Evolutionary conservation across 2,888 invertebrate species (phyloP), one percentile per base, ranked within the genome.

Genomic region (Papilio elwesi): DNA sequence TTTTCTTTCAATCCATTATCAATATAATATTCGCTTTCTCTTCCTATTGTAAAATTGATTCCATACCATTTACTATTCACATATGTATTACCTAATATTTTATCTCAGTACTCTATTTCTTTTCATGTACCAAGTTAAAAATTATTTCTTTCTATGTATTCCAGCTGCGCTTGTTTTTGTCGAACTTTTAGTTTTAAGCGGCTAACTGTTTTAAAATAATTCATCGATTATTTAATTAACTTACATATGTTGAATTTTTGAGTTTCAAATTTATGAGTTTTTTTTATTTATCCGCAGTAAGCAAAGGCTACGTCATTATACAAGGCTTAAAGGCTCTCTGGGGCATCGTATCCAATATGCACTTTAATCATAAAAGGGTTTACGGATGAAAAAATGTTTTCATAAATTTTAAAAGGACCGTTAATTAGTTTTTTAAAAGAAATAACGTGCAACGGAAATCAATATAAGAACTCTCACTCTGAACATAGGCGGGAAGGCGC

Each of bases 341-440:
- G 49, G 26, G 59, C n/a, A 48, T 48, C 49, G 26, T 59, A 59
- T 53, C 63, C 51, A 43, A 70, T 48, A 53, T 52, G 13, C 62
- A 53, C 59, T 63, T 57, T 68, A 68, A 59, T 68, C 68, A 59
- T 68, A 68, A 16, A 68, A 12, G 59, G 57, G 36, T 68, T 16
- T 36, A 49, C 10, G 8, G 47, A 13, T 12, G 51, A 6, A 6
- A 68, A 49, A 64, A 15, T 15, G 10, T 15, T 59, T 38, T 59
- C n/a, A n/a, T 59, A 59, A 59, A 59, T 59, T 38, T 59, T 59
- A 38, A 59, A 59, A 13, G 36, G 36, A 6, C 13, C 9, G 8
- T 38, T 59, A 38, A 26, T 36, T 12, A 4, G 12, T n/a, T 36
- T 57, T 13, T 13, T 13, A 26, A 26, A 26, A 26, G 1, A 26